Percentiles rank a stretch among this genome's conserved stretches.
Evolutionary conservation across 2,113 vertebrate species (phyloP).

Genomic region (Osmerus eperlanus): DNA sequence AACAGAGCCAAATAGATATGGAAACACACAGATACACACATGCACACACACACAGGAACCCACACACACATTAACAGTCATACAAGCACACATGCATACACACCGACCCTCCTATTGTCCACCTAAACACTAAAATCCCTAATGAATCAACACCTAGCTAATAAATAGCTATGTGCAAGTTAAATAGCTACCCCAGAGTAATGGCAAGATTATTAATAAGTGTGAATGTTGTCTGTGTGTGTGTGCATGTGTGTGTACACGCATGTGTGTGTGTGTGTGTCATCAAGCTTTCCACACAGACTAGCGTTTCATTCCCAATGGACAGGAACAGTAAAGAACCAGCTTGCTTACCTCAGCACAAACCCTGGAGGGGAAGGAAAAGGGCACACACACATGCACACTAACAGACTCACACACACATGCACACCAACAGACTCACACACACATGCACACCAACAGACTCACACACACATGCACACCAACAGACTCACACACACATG

Average conservation of each 20-base stretch:
- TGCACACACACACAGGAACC: background rate
- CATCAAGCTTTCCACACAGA: background rate
- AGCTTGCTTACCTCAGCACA: no score
- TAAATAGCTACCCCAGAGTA: background rate
- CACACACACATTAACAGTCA: background rate
- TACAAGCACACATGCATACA: background rate
- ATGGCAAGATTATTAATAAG: background rate
- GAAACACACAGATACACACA: background rate
- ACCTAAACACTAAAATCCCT: background rate
- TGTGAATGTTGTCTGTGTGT: background rate
- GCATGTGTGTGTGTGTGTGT: background rate
- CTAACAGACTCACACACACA: no score
- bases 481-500: no score
- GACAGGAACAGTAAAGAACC: no score
- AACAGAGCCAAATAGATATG: background rate
- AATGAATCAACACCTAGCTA: background rate
- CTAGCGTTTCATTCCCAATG: background rate
- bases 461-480: no score
- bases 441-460: no score
- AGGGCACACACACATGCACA: no score
- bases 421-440: no score
- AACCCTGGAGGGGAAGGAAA: no score
- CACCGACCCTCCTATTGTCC: background rate
- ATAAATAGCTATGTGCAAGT: background rate
- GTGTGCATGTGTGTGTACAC: background rate